Evolutionary conservation across 2,888 invertebrate species (phyloP).

Genomic region (Eutolmus rufibarbis): DNA sequence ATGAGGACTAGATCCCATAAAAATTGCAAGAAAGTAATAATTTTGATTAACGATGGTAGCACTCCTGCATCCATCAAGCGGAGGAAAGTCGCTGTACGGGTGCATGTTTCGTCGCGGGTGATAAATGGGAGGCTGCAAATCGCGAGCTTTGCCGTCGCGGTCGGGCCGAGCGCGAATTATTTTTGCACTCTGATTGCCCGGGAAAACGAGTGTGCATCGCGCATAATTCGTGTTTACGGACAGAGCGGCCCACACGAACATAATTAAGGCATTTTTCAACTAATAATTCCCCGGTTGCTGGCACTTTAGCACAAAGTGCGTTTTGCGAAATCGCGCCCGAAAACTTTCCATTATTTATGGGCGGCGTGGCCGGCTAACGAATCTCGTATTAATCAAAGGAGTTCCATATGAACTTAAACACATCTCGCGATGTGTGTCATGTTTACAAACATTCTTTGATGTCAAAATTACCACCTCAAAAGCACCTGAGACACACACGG

Average conservation of each 20-base stretch:
- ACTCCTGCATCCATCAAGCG: background rate
- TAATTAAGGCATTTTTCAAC: slow-evolving; percentile 19
- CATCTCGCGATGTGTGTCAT: slow-evolving; percentile 38
- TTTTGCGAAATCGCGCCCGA: background rate
- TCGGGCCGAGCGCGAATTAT: background rate
- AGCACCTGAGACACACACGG: slow-evolving; percentile 32
- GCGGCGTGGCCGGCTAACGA: background rate
- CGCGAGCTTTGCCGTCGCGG: background rate
- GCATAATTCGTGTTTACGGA: background rate
- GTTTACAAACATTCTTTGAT: slow-evolving; percentile 42
- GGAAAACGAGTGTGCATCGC: background rate
- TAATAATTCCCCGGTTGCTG: slow-evolving; percentile 10
- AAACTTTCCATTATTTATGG: slow-evolving; percentile 29
- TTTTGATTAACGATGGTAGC: background rate
- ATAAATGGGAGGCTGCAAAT: background rate
- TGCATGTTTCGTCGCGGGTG: background rate
- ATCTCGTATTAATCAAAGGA: slow-evolving; percentile 33
- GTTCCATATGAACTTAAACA: slow-evolving; percentile 38
- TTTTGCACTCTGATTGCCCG: background rate
- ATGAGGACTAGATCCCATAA: background rate
- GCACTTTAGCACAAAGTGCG: background rate
- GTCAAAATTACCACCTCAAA: slow-evolving; percentile 38
- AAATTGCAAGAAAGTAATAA: background rate
- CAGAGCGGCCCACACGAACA: background rate
- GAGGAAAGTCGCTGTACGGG: background rate